Percentiles rank a stretch among this genome's conserved stretches.
phyloP scores from a whole-genome alignment of 2,113 vertebrate genomes.

The Paratilapia polleni region DNA sequence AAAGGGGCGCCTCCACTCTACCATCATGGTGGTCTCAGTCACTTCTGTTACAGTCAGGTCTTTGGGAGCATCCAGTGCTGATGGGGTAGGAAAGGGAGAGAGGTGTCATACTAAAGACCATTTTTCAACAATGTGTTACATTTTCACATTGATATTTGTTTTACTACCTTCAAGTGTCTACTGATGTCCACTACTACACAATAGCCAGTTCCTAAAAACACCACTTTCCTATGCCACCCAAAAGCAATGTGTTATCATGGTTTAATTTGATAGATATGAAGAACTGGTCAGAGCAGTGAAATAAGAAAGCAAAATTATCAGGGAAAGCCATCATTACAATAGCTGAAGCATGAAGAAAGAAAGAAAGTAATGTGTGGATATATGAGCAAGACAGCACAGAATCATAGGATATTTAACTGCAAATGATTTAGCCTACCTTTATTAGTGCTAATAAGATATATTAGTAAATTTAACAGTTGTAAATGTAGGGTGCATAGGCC shows the following conservation, averaged over 20 bases:
- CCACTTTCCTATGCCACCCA: background rate
- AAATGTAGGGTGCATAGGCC: too few species aligned
- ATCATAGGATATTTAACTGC: background rate
- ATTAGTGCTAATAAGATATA: background rate
- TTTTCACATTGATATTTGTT: background rate
- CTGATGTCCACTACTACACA: background rate
- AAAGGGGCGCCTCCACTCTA: slow-evolving; percentile 87
- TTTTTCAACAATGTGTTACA: background rate
- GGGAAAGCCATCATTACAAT: background rate
- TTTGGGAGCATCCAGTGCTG: slow-evolving; percentile 92
- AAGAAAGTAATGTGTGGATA: background rate
- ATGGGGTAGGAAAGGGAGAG: background rate
- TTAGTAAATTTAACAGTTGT: background rate
- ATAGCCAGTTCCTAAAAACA: background rate
- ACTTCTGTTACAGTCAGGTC: slow-evolving; percentile 84
- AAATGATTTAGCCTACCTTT: background rate
- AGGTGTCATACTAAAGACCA: background rate
- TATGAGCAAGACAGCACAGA: background rate
- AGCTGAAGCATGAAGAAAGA: background rate
- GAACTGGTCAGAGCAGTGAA: background rate
- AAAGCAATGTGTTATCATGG: background rate
- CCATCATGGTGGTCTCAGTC: slow-evolving; percentile 84
- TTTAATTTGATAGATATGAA: background rate
- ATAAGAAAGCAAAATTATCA: background rate
- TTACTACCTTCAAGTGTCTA: background rate